Evolutionary conservation across 2,888 invertebrate genomes (phyloP), one percentile per base, ranked within the genome.

Genomic region (Anticlea derivata): DNA sequence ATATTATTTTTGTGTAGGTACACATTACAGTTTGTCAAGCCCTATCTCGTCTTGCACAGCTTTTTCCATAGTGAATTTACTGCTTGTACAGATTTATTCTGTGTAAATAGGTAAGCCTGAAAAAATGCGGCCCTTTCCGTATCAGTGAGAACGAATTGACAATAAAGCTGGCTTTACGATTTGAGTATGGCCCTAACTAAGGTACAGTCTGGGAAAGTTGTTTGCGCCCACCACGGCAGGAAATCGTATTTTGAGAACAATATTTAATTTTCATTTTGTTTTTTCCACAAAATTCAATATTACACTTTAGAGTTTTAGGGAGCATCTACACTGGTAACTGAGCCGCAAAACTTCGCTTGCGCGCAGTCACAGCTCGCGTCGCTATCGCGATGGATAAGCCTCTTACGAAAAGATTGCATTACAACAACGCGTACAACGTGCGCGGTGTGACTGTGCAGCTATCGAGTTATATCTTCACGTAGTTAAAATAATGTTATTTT

Each of bases 111-210:
- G 62, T 62, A 65, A 66, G 61, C 65, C 53, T 63, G 59, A 67
- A 71, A 72, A 68, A 68, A 61, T 54, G 61, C 47, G 47, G 50
- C 48, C 57, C 49, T 66, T 68, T 68, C 53, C 70, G 73, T 71
- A 71, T 73, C 73, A 73, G 65, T 71, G 64, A 55, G 61, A 73
- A 70, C 58, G 66, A 70, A 73, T 73, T 70, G 74, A 61, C 73
- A 65, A 70, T 73, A 71, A 71, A 70, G 55, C 54, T 55, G 61
- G 64, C 55, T 73, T 72, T 66, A 70, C 65, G 65, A 61, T 47
- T 43, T 17, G 30, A 31, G 47, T 43, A 55, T 27, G 27, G 35
- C 49, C 40, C 49, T 55, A 45, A 34, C 37, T 38, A 22, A 35
- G 33, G 49, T 41, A 41, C 30, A 30, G 20, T 31, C n/a, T 17